phyloP scores from a whole-genome alignment of 2,113 vertebrate genomes.

The Axis porcinus region DNA sequence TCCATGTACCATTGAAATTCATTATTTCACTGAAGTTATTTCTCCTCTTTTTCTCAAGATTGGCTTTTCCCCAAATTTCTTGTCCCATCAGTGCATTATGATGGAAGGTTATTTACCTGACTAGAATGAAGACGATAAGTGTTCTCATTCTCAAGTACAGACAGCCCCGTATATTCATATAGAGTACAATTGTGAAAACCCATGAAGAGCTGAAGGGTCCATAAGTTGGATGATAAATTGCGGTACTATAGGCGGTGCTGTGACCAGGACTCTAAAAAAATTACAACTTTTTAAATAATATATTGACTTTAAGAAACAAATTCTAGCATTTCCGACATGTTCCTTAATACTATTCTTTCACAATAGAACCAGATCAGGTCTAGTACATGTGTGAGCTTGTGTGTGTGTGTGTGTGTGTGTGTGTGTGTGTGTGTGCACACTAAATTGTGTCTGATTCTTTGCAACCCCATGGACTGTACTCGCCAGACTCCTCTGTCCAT shows the following conservation, averaged over 20 bases:
- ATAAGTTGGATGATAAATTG: not conserved
- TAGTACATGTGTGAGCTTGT: not conserved
- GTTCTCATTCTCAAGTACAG: not conserved
- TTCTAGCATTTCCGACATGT: not conserved
- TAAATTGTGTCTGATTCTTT: not conserved
- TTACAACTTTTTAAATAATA: not conserved
- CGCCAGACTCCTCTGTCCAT: not conserved
- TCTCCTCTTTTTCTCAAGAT: not conserved
- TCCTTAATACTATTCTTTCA: not conserved
- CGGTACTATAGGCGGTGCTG: not conserved
- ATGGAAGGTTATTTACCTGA: not conserved
- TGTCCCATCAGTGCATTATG: not conserved
- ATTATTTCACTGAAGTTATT: not conserved
- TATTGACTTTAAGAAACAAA: not conserved
- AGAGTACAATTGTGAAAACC: not conserved
- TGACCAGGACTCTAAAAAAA: not conserved
- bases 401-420: not conserved
- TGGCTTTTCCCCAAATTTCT: not conserved
- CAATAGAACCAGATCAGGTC: not conserved
- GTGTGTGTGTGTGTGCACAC: rapidly evolving
- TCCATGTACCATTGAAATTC: not conserved
- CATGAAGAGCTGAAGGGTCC: not conserved
- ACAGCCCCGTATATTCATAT: not conserved
- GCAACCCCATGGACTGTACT: not conserved
- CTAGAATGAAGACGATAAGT: not conserved